These are phyloP conservation scores for Equus przewalskii DNA, from an alignment of 2,113 vertebrate genomes.

Conservation along the genomic window DNA sequence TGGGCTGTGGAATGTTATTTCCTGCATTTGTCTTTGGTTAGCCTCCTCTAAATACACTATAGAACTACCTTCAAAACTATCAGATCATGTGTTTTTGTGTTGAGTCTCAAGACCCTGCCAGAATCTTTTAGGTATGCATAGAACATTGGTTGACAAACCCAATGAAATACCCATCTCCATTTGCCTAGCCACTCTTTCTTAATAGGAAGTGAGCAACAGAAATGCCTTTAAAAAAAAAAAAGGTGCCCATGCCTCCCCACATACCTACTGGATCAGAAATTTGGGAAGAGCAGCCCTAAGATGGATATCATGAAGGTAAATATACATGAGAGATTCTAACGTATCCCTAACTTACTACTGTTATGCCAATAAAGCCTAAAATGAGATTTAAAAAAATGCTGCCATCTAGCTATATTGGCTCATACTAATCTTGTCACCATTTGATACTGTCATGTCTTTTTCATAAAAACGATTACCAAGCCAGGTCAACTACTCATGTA, in stretches of 20 bases:
- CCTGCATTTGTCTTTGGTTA: background rate
- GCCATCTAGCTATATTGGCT: background rate
- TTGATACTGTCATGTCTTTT: background rate
- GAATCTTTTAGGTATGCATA: background rate
- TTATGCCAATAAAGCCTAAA: background rate
- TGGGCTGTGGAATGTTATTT: background rate
- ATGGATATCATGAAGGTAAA: background rate
- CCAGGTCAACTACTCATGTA: background rate
- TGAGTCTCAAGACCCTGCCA: background rate
- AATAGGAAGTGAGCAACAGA: background rate
- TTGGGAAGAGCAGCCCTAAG: background rate
- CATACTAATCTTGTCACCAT: background rate
- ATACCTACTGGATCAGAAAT: background rate
- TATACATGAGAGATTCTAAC: background rate
- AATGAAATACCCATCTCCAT: background rate
- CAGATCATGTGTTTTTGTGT: background rate
- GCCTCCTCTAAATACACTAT: background rate
- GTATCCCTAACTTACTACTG: background rate
- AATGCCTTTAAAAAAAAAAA: background rate
- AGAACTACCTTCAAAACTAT: background rate
- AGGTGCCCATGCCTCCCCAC: background rate
- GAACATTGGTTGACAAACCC: background rate
- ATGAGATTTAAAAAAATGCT: background rate
- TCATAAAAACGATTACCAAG: background rate
- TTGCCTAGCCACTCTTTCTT: background rate